phyloP scores from a whole-genome alignment of 2,113 vertebrate species.

The Anhinga rufa region DNA sequence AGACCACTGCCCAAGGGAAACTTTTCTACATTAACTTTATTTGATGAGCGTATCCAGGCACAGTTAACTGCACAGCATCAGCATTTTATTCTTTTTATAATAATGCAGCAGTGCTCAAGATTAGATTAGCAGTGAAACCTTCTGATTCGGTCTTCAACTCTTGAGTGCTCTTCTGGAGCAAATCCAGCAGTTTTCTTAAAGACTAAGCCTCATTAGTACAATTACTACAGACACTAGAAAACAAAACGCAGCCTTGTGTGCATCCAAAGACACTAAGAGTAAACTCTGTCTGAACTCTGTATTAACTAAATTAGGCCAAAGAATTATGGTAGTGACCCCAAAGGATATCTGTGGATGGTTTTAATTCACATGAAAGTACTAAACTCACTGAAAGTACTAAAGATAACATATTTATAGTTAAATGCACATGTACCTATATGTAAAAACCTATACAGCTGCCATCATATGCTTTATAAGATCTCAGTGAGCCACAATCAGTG shows the following conservation, averaged over 20 bases:
- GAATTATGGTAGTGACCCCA: not conserved
- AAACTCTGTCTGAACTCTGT: constrained; percentile 35
- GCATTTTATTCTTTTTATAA: not conserved
- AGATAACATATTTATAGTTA: not conserved
- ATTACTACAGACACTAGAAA: not conserved
- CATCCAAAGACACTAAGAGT: not conserved
- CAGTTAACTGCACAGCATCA: not conserved
- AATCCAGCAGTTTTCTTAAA: not conserved
- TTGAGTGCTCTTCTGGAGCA: not conserved
- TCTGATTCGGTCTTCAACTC: not conserved
- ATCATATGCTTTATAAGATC: not conserved
- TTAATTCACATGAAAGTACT: not conserved
- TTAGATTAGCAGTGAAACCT: not conserved
- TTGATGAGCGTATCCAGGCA: not conserved
- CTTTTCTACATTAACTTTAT: not conserved
- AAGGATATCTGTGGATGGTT: not conserved
- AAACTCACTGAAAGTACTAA: not conserved
- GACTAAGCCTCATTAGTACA: not conserved
- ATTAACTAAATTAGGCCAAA: not conserved
- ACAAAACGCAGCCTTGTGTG: constrained; percentile 12
- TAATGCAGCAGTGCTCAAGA: not conserved
- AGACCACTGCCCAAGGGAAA: not conserved
- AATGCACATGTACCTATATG: not conserved
- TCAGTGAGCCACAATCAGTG: not conserved
- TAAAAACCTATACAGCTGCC: not conserved